Conservation (phyloP, 92 coral and sea anemone genomes). For the Nematostella vectensis region DNA sequence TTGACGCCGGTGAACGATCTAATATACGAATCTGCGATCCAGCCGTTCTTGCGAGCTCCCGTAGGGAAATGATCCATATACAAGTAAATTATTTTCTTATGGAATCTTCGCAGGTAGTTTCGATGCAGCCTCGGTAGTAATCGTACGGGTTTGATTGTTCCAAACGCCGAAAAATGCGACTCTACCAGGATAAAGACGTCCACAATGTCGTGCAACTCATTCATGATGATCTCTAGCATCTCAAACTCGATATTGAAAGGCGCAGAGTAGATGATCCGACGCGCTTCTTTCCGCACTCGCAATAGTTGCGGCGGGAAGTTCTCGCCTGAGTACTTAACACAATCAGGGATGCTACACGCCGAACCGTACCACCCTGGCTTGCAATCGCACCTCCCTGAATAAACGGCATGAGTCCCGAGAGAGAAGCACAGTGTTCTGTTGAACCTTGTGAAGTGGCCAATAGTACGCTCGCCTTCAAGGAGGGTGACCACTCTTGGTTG, state of each 20-base stretch:
- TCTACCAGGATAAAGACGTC: slow-evolving; percentile 10
- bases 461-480: background rate
- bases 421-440: background rate
- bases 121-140: slow-evolving; percentile 8
- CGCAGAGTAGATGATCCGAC: slow-evolving; percentile 7
- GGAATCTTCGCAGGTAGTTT: slow-evolving; percentile 4
- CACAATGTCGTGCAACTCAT: slow-evolving; percentile 8
- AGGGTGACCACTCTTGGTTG: slow-evolving; percentile 1
- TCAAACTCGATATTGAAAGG: slow-evolving; percentile 9
- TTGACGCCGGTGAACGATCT: background rate
- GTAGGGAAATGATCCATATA: slow-evolving; percentile 12
- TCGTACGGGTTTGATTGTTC: slow-evolving; percentile 9
- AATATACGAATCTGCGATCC: slow-evolving; percentile 10
- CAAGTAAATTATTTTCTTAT: slow-evolving; percentile 4
- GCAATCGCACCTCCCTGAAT: background rate
- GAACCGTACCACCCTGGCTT: slow-evolving; percentile 1
- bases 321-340: background rate
- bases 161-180: slow-evolving; percentile 11
- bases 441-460: background rate
- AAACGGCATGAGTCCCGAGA: background rate
- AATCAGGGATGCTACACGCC: slow-evolving; percentile 2
- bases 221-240: slow-evolving; percentile 4
- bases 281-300: background rate
- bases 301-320: background rate
- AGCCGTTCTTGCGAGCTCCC: slow-evolving; percentile 4